phyloP scores from a whole-genome alignment of 2,888 invertebrate species.

The Macroteleia sp. region DNA sequence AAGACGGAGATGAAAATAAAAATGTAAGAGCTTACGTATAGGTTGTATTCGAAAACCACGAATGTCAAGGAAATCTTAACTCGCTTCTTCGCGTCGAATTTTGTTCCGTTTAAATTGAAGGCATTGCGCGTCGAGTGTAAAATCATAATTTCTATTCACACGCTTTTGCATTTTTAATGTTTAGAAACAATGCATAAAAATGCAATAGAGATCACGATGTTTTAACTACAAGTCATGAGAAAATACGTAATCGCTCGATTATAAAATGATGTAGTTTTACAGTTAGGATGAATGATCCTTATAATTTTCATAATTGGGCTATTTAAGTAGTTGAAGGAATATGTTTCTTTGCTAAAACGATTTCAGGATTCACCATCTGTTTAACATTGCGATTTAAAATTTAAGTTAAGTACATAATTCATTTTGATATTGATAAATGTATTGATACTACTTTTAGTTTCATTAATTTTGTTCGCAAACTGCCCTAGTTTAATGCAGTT shows the following conservation, averaged over 20 bases:
- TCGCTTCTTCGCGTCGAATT: constrained; percentile 8
- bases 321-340: constrained; percentile 23
- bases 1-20: neutral
- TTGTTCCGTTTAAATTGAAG: constrained; percentile 31
- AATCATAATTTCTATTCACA: constrained; percentile 35
- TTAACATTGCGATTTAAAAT: constrained; percentile 36
- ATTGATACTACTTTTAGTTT: constrained; percentile 31
- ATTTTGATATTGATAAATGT: constrained; percentile 53
- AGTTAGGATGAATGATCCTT: constrained; percentile 60
- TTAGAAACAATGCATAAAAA: constrained; percentile 14
- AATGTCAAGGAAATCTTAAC: too few species aligned
- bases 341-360: constrained; percentile 28
- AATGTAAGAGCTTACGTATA: too few species aligned
- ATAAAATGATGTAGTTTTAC: constrained; percentile 57
- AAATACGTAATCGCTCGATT: constrained; percentile 35
- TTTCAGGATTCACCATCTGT: constrained; percentile 37
- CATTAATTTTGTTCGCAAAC: constrained; percentile 32
- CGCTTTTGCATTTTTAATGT: constrained; percentile 2
- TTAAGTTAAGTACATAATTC: constrained; percentile 33
- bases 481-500: neutral
- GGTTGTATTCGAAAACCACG: neutral
- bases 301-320: constrained; percentile 58
- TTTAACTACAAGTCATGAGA: constrained; percentile 40
- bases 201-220: constrained; percentile 15
- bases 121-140: constrained; percentile 2